phyloP scores from a whole-genome alignment of 2,888 invertebrate genomes.

The Tinea pellionella region DNA sequence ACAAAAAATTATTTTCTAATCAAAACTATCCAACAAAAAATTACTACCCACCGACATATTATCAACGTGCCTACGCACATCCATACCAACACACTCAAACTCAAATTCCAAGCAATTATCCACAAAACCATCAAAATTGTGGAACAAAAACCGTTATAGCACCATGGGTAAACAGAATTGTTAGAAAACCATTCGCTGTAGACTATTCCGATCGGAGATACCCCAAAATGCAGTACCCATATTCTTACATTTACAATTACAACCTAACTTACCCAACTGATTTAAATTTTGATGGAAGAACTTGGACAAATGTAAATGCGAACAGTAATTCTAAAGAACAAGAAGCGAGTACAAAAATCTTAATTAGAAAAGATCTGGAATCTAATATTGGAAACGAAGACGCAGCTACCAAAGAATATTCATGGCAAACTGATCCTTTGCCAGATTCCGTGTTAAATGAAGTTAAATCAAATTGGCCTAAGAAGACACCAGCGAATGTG shows the following conservation, averaged over 20 bases:
- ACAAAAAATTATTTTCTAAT: neutral
- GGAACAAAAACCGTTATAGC: neutral
- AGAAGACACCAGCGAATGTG: neutral
- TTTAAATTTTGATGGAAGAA: neutral
- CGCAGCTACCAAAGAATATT: neutral
- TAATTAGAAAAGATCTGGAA: neutral
- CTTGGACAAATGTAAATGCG: neutral
- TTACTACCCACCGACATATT: slow-evolving; percentile 39
- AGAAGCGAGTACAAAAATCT: neutral
- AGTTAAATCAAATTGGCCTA: slow-evolving; percentile 30
- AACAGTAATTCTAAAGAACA: neutral
- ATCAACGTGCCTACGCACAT: slow-evolving; percentile 26
- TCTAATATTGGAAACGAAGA: neutral
- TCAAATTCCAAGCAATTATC: neutral
- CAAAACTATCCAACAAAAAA: neutral
- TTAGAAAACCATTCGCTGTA: slow-evolving; percentile 21
- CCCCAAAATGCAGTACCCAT: slow-evolving; percentile 36
- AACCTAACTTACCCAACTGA: slow-evolving; percentile 24
- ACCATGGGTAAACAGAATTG: slow-evolving; percentile 2
- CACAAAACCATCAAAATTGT: neutral
- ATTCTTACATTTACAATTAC: slow-evolving; percentile 32
- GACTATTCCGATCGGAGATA: slow-evolving; percentile 21
- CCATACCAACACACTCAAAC: neutral
- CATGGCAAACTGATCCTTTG: slow-evolving; percentile 46
- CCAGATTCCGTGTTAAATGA: slow-evolving; percentile 37